Percentiles rank a stretch among this genome's conserved stretches.
These are phyloP conservation scores for Tetheella fluctuosa DNA, from an alignment of 2,888 invertebrate genomes.

Conservation along the genomic window DNA sequence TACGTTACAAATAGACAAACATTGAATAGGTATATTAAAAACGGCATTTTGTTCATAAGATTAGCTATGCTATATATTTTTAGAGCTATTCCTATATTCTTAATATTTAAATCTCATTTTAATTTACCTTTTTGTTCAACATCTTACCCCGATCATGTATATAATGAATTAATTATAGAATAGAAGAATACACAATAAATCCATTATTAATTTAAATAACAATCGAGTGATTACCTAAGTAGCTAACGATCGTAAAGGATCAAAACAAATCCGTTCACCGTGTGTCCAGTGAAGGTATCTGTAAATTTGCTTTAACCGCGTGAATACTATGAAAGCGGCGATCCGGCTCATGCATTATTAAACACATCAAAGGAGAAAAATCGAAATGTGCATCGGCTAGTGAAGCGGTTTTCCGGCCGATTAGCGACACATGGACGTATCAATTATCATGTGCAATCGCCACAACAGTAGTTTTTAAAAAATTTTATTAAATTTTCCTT, in stretches of 20 bases:
- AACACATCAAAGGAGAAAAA: slow-evolving; percentile 84
- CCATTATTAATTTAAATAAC: background rate
- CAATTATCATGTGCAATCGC: slow-evolving; percentile 68
- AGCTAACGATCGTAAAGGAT: slow-evolving; percentile 22
- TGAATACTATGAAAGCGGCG: slow-evolving; percentile 51
- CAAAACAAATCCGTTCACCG: slow-evolving; percentile 31
- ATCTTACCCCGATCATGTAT: too few relatives aligned
- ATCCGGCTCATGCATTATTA: slow-evolving; percentile 78
- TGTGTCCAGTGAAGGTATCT: slow-evolving; percentile 24
- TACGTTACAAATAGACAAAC: too few relatives aligned
- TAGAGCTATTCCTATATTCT: too few relatives aligned
- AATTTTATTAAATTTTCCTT: too few relatives aligned
- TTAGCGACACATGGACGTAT: slow-evolving; percentile 72
- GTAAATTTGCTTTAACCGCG: slow-evolving; percentile 33
- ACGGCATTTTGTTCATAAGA: too few relatives aligned
- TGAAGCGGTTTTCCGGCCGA: slow-evolving; percentile 80
- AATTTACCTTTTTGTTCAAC: too few relatives aligned
- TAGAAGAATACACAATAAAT: too few relatives aligned
- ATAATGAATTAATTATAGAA: too few relatives aligned
- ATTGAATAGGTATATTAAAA: too few relatives aligned
- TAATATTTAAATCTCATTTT: too few relatives aligned
- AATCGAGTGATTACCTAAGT: background rate
- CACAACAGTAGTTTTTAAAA: slow-evolving; percentile 23
- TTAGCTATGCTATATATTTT: too few relatives aligned
- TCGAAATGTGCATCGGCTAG: slow-evolving; percentile 79